These are phyloP conservation scores for Monomorium pharaonis DNA, from an alignment of 1,140 invertebrate species.

Conservation along the genomic window DNA sequence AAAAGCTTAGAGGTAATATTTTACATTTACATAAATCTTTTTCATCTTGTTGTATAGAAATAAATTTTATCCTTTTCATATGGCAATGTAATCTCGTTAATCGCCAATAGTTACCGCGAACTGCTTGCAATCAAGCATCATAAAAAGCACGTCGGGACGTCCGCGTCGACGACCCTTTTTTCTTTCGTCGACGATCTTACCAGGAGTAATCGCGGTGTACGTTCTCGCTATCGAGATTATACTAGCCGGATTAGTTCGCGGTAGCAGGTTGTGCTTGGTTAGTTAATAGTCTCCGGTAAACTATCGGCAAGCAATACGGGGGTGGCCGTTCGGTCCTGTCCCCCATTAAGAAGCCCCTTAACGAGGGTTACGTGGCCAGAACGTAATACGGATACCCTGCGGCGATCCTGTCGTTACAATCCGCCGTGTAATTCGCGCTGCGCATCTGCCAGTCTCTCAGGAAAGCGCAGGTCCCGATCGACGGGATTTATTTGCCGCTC, in stretches of 20 bases:
- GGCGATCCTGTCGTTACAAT: slow-evolving; percentile 67
- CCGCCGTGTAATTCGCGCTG: slow-evolving; percentile 66
- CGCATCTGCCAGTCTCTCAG: slow-evolving; percentile 69
- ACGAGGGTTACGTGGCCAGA: slow-evolving; percentile 72
- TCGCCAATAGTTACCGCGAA: neutral
- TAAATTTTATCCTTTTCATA: neutral
- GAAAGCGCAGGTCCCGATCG: slow-evolving; percentile 11
- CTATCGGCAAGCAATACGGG: slow-evolving; percentile 67
- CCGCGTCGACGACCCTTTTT: slow-evolving; percentile 11
- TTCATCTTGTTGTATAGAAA: neutral
- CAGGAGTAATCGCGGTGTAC: slow-evolving; percentile 3
- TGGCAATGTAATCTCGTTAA: neutral
- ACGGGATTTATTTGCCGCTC: slow-evolving; percentile 14
- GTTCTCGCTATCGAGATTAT: slow-evolving; percentile 59
- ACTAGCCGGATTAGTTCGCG: slow-evolving; percentile 50
- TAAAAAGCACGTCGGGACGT: slow-evolving; percentile 20
- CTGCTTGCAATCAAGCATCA: slow-evolving; percentile 25
- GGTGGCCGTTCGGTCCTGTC: slow-evolving; percentile 18
- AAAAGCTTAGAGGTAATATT: neutral
- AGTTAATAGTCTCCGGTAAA: slow-evolving; percentile 68
- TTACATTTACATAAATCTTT: neutral
- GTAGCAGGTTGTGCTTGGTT: slow-evolving; percentile 63
- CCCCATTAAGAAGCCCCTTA: slow-evolving; percentile 73
- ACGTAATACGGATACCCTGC: slow-evolving; percentile 64
- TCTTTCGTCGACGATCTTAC: slow-evolving; percentile 31